A percentile compares a stretch with the other conserved stretches of the same genome.
phyloP scores from a whole-genome alignment of 35 echinoderm and acorn worm genomes.

The Hemicentrotus pulcherrimus region DNA sequence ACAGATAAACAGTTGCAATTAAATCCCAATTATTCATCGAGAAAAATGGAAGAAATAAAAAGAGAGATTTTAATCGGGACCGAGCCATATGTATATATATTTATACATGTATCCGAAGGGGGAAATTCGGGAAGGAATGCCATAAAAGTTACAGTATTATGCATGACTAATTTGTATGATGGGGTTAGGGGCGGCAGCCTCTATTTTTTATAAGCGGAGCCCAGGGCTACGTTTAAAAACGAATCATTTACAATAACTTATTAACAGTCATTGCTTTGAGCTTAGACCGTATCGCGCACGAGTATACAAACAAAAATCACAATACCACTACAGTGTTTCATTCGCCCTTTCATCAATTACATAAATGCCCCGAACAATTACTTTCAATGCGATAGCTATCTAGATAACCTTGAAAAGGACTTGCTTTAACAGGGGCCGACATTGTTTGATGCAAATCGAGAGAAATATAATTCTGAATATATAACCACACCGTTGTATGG shows the following conservation, averaged over 20 bases:
- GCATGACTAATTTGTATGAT: background rate
- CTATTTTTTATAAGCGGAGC: background rate
- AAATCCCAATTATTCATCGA: constrained; percentile 11
- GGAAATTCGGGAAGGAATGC: background rate
- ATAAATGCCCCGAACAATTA: background rate
- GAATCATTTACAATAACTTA: background rate
- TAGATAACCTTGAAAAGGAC: background rate
- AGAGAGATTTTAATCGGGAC: background rate
- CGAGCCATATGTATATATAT: background rate
- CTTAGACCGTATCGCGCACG: background rate
- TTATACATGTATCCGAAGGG: background rate
- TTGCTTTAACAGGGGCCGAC: background rate
- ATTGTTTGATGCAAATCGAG: background rate
- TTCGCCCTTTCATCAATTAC: background rate
- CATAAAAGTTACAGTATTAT: constrained; percentile 1
- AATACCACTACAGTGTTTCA: background rate
- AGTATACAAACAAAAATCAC: background rate
- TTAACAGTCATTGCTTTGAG: background rate
- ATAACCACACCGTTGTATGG: background rate
- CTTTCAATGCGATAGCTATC: background rate
- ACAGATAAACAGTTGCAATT: constrained; percentile 12
- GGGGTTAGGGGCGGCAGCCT: background rate
- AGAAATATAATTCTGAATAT: background rate
- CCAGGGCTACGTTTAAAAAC: background rate
- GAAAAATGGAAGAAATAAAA: background rate